Evolutionary conservation across 23 tunicate species (phyloP), one percentile per base, ranked within the genome.

Genomic region (Clavelina lepadiformis): DNA sequence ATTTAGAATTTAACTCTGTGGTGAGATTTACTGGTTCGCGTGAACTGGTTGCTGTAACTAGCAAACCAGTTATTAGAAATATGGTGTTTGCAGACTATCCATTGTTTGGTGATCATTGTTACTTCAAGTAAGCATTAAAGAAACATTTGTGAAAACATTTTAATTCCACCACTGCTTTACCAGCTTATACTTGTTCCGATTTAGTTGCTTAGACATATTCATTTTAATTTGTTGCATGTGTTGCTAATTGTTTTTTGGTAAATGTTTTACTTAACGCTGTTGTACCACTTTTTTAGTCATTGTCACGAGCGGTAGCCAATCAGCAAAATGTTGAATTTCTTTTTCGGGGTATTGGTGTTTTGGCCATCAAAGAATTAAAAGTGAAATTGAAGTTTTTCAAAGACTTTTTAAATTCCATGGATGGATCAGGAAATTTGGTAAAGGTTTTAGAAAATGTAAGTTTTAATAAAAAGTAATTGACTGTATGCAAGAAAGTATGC

Each of bases 351-450:
- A 76, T 89, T 56, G 97, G 97, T 24, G 79, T 89, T 27, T 68
- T 89, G 38, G 35, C 58, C 58, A 76, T 89, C 38, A 86, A 85
- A 61, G 89, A 89, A 29, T 66, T 55, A 33, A 81, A 76, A 70
- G 75, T 81, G 2, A 89, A 89, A 70, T 81, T 81, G 97, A 89
- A 79, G 47, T 89, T 89, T 60, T 89, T 89, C 80, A 89, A 81
- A 57, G 89, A 81, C 51, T 77, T 89, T 81, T 51, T 89, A 41
- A 76, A 81, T 38, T 56, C 72, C 25, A 75, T 89, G 76, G 97
- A 89, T 79, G 80, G 85, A 15, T 61, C 97, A 54, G 97, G 97
- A 30, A 75, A 74, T 49, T 36, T 89, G 18, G 72, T 77, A 2
- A 80, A 74, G 22, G 68, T 77, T 5, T 49, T 89, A 44, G 89